Conservation (phyloP, 2,888 invertebrate species). For the Sphinx pinastri region DNA sequence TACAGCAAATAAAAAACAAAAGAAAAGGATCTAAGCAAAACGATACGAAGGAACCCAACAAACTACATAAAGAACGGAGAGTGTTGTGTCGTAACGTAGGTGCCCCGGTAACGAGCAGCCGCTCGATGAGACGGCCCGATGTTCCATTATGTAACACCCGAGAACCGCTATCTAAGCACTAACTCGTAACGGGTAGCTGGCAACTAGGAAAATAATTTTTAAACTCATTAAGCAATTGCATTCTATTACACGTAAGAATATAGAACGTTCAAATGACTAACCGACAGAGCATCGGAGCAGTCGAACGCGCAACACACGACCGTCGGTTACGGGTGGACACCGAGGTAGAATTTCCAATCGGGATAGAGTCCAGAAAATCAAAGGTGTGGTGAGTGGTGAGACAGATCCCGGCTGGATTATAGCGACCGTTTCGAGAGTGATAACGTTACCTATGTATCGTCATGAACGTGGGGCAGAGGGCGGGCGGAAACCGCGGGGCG, state of each 20-base stretch:
- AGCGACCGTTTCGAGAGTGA: conserved; percentile 58
- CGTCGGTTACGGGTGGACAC: conserved; percentile 58
- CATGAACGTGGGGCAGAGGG: conserved; percentile 58
- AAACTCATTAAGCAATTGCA: conserved; percentile 31
- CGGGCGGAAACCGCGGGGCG: conserved; percentile 50
- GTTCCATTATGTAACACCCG: conserved; percentile 60
- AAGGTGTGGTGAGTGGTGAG: conserved; percentile 47
- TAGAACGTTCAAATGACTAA: conserved; percentile 56
- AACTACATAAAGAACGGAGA: conserved; percentile 40
- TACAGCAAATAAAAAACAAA: conserved; percentile 11
- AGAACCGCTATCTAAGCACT: conserved; percentile 44
- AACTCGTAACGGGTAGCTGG: conserved; percentile 33
- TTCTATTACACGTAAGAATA: conserved; percentile 32
- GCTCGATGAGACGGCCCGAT: conserved; percentile 47
- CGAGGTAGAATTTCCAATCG: conserved; percentile 49
- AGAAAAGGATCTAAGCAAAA: conserved; percentile 39
- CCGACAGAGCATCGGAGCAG: conserved; percentile 80
- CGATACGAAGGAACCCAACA: conserved; percentile 40
- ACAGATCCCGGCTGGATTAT: conserved; percentile 52
- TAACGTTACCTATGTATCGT: conserved; percentile 69
- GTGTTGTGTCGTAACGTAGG: conserved; percentile 45
- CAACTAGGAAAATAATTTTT: conserved; percentile 25
- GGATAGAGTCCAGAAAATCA: conserved; percentile 52
- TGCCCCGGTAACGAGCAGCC: conserved; percentile 43
- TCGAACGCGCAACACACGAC: conserved; percentile 78